Conservation (phyloP, 2,797 vertebrate genomes). For the Paramormyrops hopkinsi region DNA sequence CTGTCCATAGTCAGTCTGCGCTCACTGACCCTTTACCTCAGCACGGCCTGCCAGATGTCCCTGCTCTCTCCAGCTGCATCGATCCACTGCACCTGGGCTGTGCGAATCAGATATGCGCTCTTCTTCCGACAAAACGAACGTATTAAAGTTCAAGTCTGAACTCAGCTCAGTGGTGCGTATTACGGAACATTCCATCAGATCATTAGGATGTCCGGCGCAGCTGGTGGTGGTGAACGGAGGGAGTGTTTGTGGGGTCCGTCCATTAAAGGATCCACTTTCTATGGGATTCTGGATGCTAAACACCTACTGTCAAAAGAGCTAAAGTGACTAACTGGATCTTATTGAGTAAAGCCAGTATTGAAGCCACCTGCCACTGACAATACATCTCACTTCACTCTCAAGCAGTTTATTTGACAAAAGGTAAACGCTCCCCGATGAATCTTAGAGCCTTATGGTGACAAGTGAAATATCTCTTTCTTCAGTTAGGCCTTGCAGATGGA, state of each 20-base stretch:
- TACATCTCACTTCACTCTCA: constrained; percentile 55
- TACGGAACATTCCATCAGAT: not conserved
- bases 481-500: not conserved
- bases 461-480: constrained; percentile 40
- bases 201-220: not conserved
- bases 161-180: not conserved
- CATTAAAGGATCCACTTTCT: not conserved
- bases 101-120: not conserved
- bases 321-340: not conserved
- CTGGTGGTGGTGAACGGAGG: not conserved
- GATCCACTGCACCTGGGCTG: not conserved
- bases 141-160: not conserved
- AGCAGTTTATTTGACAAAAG: constrained; percentile 62
- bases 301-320: not conserved
- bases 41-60: not conserved
- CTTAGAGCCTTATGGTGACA: constrained; percentile 36
- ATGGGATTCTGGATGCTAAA: not conserved
- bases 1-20: not conserved
- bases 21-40: not conserved
- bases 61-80: not conserved
- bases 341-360: too few species aligned
- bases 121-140: not conserved
- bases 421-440: constrained; percentile 51
- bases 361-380: constrained; percentile 49
- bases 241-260: not conserved